Base-by-base conservation (phyloP, 2,113 vertebrate species). In the Petaurus breviceps region DNA sequence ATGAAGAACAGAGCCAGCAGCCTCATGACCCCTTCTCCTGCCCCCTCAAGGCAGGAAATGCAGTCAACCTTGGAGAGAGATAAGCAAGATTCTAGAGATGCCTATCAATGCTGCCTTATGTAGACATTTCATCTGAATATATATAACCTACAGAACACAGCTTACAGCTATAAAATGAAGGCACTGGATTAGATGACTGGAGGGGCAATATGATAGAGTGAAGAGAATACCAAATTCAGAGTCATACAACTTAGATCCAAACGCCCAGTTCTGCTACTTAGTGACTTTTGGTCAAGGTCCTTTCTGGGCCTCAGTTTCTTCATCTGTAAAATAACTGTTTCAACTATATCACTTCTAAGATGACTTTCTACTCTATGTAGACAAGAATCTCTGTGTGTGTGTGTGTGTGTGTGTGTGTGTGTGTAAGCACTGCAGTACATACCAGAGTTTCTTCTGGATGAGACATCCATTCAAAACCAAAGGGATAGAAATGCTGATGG, bases 401-500 rank as follows among this genome's bases (percentile, higher is more conserved):
- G 2, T 14, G 28, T 14, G 28, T 14, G 31, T 16, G 11, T 68
- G 61, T 68, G 57, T 68, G 61, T 68, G 12, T n/a, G 19, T 7
- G 7, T 22, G 19, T 7, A 16, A 0, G 3, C 90, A 54, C 26
- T 10, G 6, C 19, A 51, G 92, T 23, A 28, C 92, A 9, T 93
- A 93, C 22, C 93, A 6, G 2, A 93, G 55, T 91, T 50, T 91
- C 22, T 23, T 92, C 10, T 46, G 50, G 84, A 46, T 24, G 26
- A 96, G 68, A 43, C 3, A 2, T 52, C 94, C 92, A 52, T 53
- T 91, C 84, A 94, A 53, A 50, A 37, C 51, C 89, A 28, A 54
- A 91, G 51, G 24, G 46, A 57, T 53, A 93, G 49, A 54, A 52
- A 31, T 28, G 68, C 90, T 91, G 95, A 98, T n/a, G 37, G 55